Evolutionary conservation across 1,140 invertebrate species (phyloP), one percentile per base, ranked within the genome.

Genomic region (Drosophila santomea): DNA sequence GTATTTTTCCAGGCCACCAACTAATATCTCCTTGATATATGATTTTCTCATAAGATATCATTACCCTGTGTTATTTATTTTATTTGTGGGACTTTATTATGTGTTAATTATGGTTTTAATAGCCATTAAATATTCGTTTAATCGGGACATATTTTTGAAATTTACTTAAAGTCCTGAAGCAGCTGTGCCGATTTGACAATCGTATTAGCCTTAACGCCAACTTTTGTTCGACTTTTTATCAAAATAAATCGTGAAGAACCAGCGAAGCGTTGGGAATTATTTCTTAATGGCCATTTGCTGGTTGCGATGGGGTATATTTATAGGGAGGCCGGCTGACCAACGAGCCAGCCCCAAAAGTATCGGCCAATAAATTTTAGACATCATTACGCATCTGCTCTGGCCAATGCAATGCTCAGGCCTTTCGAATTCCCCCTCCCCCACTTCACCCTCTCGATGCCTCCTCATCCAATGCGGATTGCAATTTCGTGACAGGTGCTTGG

Each of bases 321-420:
- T 84, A 80, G 85, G 52, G 25, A 15, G 50, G 54, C 51, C 75
- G 64, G 48, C 59, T 82, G 78, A 52, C 78, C 82, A 86, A 86
- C 82, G 83, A 86, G 79, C 83, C 82, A 71, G 78, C 66, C 67
- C 67, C 60, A 85, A 85, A 81, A 68, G 77, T 67, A 86, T 81
- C 74, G 83, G 79, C 83, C 83, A 89, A 89, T 88, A 89, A 89
- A 89, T 89, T 89, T 78, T 66, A 79, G 63, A 89, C 84, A 89
- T 89, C 85, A 80, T 84, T 89, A 80, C 74, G 62, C 64, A 56
- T 71, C 64, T 71, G 67, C 52, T 47, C 23, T 58, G 52, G 61
- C 78, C 68, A 62, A 67, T 41, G 68, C 54, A 58, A 48, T 20
- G 20, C 20, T 20, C 20, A 20, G 41, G 23, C 50, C 25, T 6